Evolutionary conservation across 1,140 invertebrate species (phyloP).

Genomic region (Aporrectodea caliginosa): DNA sequence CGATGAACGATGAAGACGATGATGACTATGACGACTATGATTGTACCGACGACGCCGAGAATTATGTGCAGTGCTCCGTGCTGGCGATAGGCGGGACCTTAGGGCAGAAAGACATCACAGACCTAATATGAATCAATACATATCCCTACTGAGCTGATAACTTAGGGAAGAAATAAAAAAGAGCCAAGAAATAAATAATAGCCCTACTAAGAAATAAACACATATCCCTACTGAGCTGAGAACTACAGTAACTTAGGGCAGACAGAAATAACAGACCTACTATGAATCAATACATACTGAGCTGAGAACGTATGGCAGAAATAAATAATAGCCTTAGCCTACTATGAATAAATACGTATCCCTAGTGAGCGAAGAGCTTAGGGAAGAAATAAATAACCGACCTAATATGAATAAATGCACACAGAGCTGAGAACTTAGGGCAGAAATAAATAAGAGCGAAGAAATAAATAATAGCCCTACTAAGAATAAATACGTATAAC

Average conservation of each 20-base stretch:
- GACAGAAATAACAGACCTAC: too few relatives aligned
- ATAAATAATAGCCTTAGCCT: not conserved
- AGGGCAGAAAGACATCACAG: not conserved
- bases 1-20: constrained; percentile 28
- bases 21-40: constrained; percentile 18
- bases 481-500: not conserved
- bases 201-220: too few relatives aligned
- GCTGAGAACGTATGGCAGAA: not conserved
- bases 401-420: too few relatives aligned
- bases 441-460: not conserved
- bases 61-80: constrained; percentile 6
- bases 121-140: too few relatives aligned
- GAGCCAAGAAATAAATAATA: too few relatives aligned
- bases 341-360: not conserved
- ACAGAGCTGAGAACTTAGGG: not conserved
- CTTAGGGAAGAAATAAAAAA: too few relatives aligned
- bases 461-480: too few relatives aligned
- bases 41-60: constrained; percentile 4
- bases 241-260: too few relatives aligned
- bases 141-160: not conserved
- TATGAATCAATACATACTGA: too few relatives aligned
- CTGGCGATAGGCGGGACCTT: constrained; percentile 6
- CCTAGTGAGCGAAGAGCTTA: not conserved
- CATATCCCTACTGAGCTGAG: too few relatives aligned
- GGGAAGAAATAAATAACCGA: too few relatives aligned